Evolutionary conservation across 2,888 invertebrate genomes (phyloP).

Genomic region (Eupithecia centaureata): DNA sequence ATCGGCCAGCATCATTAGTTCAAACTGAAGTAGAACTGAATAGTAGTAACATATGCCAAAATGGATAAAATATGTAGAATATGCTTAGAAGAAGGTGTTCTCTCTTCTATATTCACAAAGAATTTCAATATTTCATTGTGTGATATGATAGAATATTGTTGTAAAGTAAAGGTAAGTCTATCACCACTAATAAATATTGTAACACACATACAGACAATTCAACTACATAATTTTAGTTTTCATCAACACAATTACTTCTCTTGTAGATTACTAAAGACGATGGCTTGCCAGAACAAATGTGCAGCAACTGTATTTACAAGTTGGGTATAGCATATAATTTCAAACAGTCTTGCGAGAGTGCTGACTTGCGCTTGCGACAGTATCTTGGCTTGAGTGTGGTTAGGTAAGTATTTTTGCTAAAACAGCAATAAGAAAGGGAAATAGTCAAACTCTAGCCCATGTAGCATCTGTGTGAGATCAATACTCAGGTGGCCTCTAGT

Average conservation of each 20-base stretch:
- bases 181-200: neutral
- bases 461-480: no score
- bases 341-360: constrained; percentile 85
- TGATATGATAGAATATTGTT: constrained; percentile 85
- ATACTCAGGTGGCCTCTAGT: no score
- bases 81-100: constrained; percentile 84
- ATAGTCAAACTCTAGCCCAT: no score
- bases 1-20: neutral
- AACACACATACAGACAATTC: no score
- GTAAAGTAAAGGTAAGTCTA: constrained; percentile 79
- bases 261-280: constrained; percentile 81
- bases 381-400: constrained; percentile 78
- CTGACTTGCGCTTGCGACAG: constrained; percentile 83
- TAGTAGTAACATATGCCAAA: constrained; percentile 17
- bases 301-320: constrained; percentile 85
- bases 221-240: neutral
- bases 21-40: neutral
- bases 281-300: constrained; percentile 85
- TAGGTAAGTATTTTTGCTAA: constrained; percentile 56
- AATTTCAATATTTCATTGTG: constrained; percentile 84
- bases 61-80: constrained; percentile 85
- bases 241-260: constrained; percentile 32
- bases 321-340: constrained; percentile 86
- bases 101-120: constrained; percentile 85
- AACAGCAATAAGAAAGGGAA: neutral